Evolutionary conservation across 2,888 invertebrate genomes (phyloP).

Genomic region (Listrodromus nycthemerus): DNA sequence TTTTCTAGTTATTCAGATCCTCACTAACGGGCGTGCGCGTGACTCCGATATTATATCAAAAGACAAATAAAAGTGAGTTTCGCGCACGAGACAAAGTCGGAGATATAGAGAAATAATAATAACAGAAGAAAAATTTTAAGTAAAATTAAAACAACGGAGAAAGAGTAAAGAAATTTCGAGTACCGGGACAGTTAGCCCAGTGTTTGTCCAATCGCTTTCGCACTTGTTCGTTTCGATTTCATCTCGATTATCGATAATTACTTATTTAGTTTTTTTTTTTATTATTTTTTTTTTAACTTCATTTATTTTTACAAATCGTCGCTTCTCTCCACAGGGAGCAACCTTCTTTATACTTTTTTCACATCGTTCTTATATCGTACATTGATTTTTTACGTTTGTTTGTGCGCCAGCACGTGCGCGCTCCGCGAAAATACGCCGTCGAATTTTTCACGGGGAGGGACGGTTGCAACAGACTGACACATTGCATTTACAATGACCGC

Average conservation of each 20-base stretch:
- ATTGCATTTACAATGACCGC: conserved; percentile 62
- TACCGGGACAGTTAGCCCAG: conserved; percentile 56
- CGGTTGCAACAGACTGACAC: conserved; percentile 57
- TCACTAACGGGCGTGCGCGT: conserved; percentile 23
- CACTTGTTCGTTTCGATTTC: conserved; percentile 52
- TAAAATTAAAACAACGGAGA: neutral
- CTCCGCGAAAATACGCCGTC: conserved; percentile 46
- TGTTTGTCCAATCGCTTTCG: conserved; percentile 49
- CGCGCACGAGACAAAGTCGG: conserved; percentile 14
- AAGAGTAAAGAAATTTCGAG: conserved; percentile 32
- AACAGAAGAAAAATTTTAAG: conserved; percentile 4
- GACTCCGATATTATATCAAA: conserved; percentile 35
- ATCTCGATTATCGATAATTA: conserved; percentile 14
- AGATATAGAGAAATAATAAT: conserved; percentile 26
- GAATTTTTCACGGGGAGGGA: conserved; percentile 26
- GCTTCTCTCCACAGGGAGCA: conserved; percentile 40
- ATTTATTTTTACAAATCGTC: conserved; percentile 4
- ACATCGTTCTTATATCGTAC: conserved; percentile 33
- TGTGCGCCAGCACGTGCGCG: conserved; percentile 37
- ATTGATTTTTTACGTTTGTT: conserved; percentile 23
- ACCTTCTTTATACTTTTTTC: conserved; percentile 47
- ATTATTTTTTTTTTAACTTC: conserved; percentile 6
- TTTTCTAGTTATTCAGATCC: conserved; percentile 49
- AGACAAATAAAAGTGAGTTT: conserved; percentile 32
- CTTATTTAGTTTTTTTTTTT: neutral